Conservation (phyloP, 2,113 vertebrate species). For the Recurvirostra avosetta region DNA sequence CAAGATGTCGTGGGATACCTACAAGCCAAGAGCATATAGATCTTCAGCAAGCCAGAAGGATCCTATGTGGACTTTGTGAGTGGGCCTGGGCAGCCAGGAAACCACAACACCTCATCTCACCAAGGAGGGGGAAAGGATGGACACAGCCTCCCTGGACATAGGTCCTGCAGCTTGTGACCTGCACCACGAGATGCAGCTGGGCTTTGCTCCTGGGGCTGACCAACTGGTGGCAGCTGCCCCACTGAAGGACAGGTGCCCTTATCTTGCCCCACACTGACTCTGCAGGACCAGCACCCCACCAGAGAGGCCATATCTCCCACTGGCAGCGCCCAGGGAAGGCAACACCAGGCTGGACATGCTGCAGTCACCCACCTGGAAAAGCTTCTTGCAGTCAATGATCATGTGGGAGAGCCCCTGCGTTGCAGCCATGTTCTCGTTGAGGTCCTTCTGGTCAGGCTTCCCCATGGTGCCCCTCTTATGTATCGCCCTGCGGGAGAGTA, state of each 20-base stretch:
- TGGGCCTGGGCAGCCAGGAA: neutral
- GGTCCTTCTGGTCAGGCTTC: slow-evolving; percentile 82
- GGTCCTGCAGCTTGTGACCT: neutral
- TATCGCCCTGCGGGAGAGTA: slow-evolving; percentile 63
- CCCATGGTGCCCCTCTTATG: slow-evolving; percentile 71
- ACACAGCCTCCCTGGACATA: too few relatives aligned
- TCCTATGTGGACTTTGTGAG: neutral
- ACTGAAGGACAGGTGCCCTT: too few relatives aligned
- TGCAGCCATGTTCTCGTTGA: slow-evolving; percentile 85
- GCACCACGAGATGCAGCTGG: neutral
- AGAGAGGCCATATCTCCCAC: accelerated
- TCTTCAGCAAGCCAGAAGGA: neutral
- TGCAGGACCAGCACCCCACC: accelerated
- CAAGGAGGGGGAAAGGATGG: neutral
- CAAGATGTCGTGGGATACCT: slow-evolving; percentile 85
- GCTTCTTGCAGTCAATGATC: slow-evolving; percentile 87
- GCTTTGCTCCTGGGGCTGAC: accelerated
- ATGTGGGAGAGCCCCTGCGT: slow-evolving; percentile 85
- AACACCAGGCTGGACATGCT: accelerated
- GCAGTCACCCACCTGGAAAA: slow-evolving; percentile 80
- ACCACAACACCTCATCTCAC: neutral
- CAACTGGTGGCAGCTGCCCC: accelerated
- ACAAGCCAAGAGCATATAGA: neutral
- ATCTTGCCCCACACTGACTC: accelerated
- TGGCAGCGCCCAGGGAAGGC: neutral